Evolutionary conservation across 2,113 vertebrate genomes (phyloP).

Genomic region (Bos indicus): DNA sequence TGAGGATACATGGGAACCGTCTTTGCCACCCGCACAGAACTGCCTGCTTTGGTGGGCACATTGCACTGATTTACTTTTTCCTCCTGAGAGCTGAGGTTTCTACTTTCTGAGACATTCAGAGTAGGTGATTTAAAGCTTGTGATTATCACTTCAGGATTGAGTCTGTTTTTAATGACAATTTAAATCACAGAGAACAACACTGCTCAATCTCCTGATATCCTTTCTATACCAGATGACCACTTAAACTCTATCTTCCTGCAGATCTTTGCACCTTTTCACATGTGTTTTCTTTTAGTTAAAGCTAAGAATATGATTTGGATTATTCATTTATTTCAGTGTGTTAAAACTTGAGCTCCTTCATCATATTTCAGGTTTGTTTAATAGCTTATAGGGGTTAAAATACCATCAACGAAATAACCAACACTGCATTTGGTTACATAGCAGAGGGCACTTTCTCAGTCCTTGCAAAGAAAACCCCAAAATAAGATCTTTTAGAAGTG

Average conservation of each 20-base stretch:
- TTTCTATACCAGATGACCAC: neutral
- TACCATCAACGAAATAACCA: constrained; percentile 7
- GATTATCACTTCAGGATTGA: constrained; percentile 21
- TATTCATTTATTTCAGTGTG: constrained; percentile 19
- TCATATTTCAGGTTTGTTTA: constrained; percentile 25
- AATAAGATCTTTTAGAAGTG: neutral
- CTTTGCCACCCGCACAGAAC: no score
- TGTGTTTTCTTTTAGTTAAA: constrained; percentile 57
- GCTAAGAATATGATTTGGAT: constrained; percentile 24
- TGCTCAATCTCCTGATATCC: neutral
- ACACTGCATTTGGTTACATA: neutral
- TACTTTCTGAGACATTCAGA: neutral
- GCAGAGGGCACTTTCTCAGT: constrained; percentile 12
- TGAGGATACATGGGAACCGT: neutral
- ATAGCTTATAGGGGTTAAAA: neutral
- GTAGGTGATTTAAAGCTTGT: neutral
- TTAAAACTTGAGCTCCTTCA: constrained; percentile 1
- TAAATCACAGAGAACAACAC: neutral
- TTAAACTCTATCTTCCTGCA: constrained; percentile 2
- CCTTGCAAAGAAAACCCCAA: neutral
- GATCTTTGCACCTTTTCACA: constrained; percentile 39
- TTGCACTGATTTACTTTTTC: neutral
- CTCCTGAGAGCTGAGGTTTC: neutral
- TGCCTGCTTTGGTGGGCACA: neutral
- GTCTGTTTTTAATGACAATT: constrained; percentile 51